Evolutionary conservation across 2,888 invertebrate species (phyloP), one percentile per base, ranked within the genome.

Genomic region (Periphyllus acericola): DNA sequence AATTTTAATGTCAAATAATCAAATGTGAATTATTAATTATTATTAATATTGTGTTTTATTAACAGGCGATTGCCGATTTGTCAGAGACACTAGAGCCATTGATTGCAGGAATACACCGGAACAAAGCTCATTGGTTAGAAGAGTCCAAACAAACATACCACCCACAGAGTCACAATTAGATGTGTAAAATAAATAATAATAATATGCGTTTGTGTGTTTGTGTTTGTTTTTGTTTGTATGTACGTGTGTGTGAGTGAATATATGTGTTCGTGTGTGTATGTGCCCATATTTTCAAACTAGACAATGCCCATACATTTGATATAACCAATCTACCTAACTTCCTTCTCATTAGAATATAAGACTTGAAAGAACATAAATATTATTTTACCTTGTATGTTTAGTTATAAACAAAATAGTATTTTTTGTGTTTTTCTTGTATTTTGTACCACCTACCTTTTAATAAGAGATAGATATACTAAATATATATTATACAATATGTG

Each of bases 81-180:
- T 97, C 95, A n/a, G 94, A 95, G 55, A 94, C 95, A 90, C 92
- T 98, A 89, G 94, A 95, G 90, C 96, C 96, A 9, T 93, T 98
- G 92, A 94, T 96, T 17, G 95, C 96, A 74, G 96, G 98, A 71
- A 97, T 97, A 32, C 93, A 94, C 89, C 93, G 94, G 90, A 98
- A 98, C 92, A 94, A 96, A 89, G 93, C 93, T 68, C 95, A 97
- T 91, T 98, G 98, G 98, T 93, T 96, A 90, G 94, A 95, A 89
- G 92, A 97, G 90, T 95, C 96, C 1, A 92, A 89, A 40, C 86
- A 87, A 25, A 87, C 86, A 17, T 87, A 87, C 60, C 86, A 40
- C 25, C 86, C 86, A 25, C 80, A 81, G 36, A 81, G 80, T 87
- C 86, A 80, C 29, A 80, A 34, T 11, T 87, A 80, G 40, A 80